Evolutionary conservation across 2,797 vertebrate genomes (phyloP), one percentile per base, ranked within the genome.

Genomic region (Antrozous pallidus): DNA sequence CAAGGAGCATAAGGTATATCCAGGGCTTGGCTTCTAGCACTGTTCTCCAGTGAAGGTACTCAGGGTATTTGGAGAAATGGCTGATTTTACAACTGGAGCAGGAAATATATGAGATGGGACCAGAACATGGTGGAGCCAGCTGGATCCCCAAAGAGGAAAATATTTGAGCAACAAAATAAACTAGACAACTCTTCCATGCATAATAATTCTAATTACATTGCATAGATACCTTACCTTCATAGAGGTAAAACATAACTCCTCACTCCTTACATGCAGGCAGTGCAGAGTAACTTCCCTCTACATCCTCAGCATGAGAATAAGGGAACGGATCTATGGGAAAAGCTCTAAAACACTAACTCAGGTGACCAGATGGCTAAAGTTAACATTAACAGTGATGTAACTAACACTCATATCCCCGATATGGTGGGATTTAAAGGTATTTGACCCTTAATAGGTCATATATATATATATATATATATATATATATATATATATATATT

Each of bases 171-270:
- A 49, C 8, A 81, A 87, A 85, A 81, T 45, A 74, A 22, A 49
- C 3, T 47, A n/a, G 40, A 36, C 7, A 78, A 49, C 13, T 42
- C 3, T 65, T 65, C 4, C 40, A 31, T 56, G 6, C 6, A 13
- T 40, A 13, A 47, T 3, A 54, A 54, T 67, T 61, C 2, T 5
- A 45, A 36, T 40, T 31, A 61, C 9, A 36, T 87, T 40, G 12
- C 10, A 8, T 74, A 75, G 4, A 51, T 51, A 9, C 7, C 63
- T n/a, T 61, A 13, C 2, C 10, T 2, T 49, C 2, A n/a, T 70
- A 0, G 33, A 40, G 58, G 17, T 67, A 17, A 5, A 36, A 1
- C 9, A 2, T 17, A 45, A n/a, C 1, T 49, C 33, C 10, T 4
- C 22, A 20, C 16, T 58, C 7, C 22, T 70, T 36, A 42, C 13